Percentiles rank a stretch among this genome's conserved stretches.
Evolutionary conservation across 2,797 vertebrate species (phyloP).

Genomic region (Remorina albescens): DNA sequence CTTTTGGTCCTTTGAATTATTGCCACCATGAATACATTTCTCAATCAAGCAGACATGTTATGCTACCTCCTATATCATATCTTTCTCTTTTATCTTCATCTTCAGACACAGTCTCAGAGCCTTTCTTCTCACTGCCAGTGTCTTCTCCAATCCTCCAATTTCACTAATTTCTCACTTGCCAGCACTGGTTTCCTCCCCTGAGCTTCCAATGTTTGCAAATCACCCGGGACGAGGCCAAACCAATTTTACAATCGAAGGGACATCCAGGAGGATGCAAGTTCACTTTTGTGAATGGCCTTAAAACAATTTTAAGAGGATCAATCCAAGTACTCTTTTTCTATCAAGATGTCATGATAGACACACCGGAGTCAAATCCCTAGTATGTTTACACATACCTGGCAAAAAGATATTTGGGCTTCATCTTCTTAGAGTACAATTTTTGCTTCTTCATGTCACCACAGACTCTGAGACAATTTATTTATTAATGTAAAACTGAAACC

Average conservation of each 20-base stretch:
- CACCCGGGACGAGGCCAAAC: background rate
- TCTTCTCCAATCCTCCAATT: background rate
- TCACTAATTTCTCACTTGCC: conserved; percentile 8
- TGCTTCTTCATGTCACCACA: background rate
- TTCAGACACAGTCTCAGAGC: conserved; percentile 6
- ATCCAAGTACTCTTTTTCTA: too few relatives aligned
- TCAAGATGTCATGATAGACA: too few relatives aligned
- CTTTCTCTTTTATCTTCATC: conserved; percentile 7
- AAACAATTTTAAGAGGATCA: too few relatives aligned
- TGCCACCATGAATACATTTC: background rate
- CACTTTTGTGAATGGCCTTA: too few relatives aligned
- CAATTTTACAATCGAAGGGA: background rate
- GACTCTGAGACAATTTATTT: background rate
- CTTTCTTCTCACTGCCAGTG: conserved; percentile 1
- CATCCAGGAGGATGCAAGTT: too few relatives aligned
- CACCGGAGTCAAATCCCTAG: too few relatives aligned
- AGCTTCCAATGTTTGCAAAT: conserved; percentile 1
- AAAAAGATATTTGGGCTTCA: background rate
- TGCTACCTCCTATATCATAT: background rate
- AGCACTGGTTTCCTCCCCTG: background rate
- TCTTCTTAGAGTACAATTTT: background rate
- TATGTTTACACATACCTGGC: too few relatives aligned
- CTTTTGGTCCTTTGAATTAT: background rate
- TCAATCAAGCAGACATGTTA: background rate
- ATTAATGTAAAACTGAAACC: background rate